Evolutionary conservation across 2,797 vertebrate species (phyloP), one percentile per base, ranked within the genome.

Genomic region (Alcedo quadribrachys): DNA sequence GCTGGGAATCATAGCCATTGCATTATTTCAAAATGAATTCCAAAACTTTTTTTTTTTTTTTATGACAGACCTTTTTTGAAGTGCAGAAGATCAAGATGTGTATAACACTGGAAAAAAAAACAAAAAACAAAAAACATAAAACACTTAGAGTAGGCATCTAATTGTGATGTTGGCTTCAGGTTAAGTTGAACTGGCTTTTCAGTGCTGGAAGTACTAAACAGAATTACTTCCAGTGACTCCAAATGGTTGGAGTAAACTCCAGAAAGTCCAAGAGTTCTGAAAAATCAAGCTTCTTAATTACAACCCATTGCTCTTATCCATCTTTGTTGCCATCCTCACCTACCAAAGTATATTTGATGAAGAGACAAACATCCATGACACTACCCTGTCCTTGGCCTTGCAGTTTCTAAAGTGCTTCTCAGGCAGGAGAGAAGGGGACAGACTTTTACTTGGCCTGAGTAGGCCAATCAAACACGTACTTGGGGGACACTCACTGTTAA

Each of bases 1-100:
- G 17, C 13, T 90, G 61, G 42, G 71, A 97, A 96, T 48, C 32
- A 50, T 66, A 82, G 32, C 17, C 58, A 84, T 53, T 86, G 37
- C 60, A 53, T 35, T 84, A 30, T 70, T 80, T 83, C 87, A 92
- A 78, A 96, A 88, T 82, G 63, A 53, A 37, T 87, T 95, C 80
- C 7, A 84, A 95, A 94, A 15, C 4, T 73, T 91, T 81, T 16
- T 40, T 15, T 15, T 37, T 40, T 40, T 82, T 75, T 32, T 87
- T 70, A 77, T 30, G 35, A 86, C 15, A 73, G 24, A 54, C n/a
- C 2, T 78, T 80, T 81, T 91, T 81, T 43, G 74, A 88, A 79
- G 45, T 94, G 33, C 80, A 61, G 65, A 75, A 37, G 68, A 53
- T 62, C 42, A 25, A 51, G 57, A 40, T 86, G 55, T 85, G 22